Base-by-base conservation (phyloP, 2,797 vertebrate genomes). In the Arremon aurantiirostris region DNA sequence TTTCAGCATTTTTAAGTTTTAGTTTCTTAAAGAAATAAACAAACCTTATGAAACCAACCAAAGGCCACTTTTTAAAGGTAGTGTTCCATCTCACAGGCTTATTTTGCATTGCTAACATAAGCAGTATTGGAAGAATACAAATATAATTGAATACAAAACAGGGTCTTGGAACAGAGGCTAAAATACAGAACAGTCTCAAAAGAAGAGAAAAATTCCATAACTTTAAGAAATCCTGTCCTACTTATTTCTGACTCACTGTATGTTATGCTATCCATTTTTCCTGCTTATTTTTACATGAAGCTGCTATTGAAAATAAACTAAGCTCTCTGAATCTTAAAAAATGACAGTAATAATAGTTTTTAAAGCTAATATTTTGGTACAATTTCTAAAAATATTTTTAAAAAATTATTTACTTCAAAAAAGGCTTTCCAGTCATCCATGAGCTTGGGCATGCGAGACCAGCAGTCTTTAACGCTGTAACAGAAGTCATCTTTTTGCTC, bases 401-500 rank as follows among this genome's bases (percentile, higher is more conserved):
- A 2, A 30, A 30, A 57, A 34, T 22, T 32, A 19, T n/a, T 80
- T 98, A 99, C 99, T 98, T 98, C 93, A 91, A 98, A 99, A 93
- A 98, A 99, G 2, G 86, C 35, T 14, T 97, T 98, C 99, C 99
- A 99, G 47, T 97, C 97, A 21, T 95, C n/a, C 97, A 99, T 98
- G 63, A 78, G 87, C 7, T 97, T 78, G 20, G 98, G 96, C 77
- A 96, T 85, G 18, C 6, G 93, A 64, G 95, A 63, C 56, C 56
- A 34, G 88, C 99, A 99, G 83, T 97, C 96, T 5, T 96, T 49
- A 61, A 98, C 91, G 21, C 91, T 98, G 15, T 97, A 97, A 80
- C 99, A 99, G 89, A 98, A 99, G 37, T 97, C 97, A 10, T 10
- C 64, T 41, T 91, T 93, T 78, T 68, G 95, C 11, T 95, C 97